Evolutionary conservation across 2,113 vertebrate species (phyloP), one percentile per base, ranked within the genome.

Genomic region (Felis chaus): DNA sequence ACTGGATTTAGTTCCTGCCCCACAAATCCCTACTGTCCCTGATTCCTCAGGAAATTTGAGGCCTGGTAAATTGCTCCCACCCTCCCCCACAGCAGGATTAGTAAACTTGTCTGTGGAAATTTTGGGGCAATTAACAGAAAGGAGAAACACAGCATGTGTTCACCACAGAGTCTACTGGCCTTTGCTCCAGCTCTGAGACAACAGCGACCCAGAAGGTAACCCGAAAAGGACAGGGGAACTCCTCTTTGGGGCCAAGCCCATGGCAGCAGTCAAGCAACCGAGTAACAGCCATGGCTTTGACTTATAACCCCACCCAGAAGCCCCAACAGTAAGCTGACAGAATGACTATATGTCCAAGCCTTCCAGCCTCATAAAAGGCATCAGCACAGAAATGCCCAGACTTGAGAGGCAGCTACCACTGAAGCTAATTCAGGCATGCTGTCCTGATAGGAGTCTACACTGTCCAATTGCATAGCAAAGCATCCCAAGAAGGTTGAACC

Each of bases 11-110:
- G 45, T 45, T 86, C 21, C 29, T 21, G 76, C 39, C 81, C 33
- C 16, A 91, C 5, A 66, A 84, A 89, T 63, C n/a, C 79, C 79
- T 55, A 25, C 39, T 61, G 33, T n/a, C 23, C 36, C 23, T 50
- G 85, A 89, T 73, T 85, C 21, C 76, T 97, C 86, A 79, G 89
- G 89, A 89, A 95, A 78, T 14, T 3, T 36, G 63, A 92, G 36
- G 25, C 36, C 88, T 74, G 14, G 25, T 61, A 78, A 83, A 41
- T 71, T 41, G 53, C 14, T 61, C 92, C 45, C 27, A 86, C 27
- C 10, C 25, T 83, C 1, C 25, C 23, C 14, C 9, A 76, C 3
- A 89, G 33, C 63, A 89, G 41, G 63, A 81, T 85, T 81, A 36
- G 61, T 45, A 39, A 94, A 63, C 8, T 6, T 69, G 15, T 66